Conservation (phyloP, 2,113 vertebrate species). For the Hydrolagus affinis region DNA sequence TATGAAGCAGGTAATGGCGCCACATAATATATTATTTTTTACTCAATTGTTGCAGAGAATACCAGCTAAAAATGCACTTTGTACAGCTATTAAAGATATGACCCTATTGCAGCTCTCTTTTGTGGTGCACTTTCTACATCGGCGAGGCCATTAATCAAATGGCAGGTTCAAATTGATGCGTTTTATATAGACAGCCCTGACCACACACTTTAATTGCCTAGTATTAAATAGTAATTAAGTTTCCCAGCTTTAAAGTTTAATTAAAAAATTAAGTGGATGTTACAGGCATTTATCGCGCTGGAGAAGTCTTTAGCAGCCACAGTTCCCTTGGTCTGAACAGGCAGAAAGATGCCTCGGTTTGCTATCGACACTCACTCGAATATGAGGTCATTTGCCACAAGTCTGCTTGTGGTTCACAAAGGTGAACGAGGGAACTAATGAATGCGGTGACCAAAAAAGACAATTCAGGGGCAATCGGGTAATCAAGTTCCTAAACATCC, state of each 20-base stretch:
- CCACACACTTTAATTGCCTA: slow-evolving; percentile 56
- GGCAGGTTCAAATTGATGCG: slow-evolving; percentile 47
- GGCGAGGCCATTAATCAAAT: slow-evolving; percentile 58
- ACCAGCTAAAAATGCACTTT: slow-evolving; percentile 47
- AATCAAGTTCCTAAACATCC: slow-evolving; percentile 83
- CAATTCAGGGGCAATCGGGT: slow-evolving; percentile 88
- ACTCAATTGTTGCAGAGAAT: slow-evolving; percentile 47
- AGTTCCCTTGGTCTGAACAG: slow-evolving; percentile 16
- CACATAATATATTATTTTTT: slow-evolving; percentile 49
- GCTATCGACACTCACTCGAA: slow-evolving; percentile 80
- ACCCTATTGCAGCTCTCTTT: slow-evolving; percentile 45
- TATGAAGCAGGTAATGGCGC: slow-evolving; percentile 25
- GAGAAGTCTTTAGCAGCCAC: slow-evolving; percentile 31
- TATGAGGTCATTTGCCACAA: slow-evolving; percentile 82
- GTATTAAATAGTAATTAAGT: slow-evolving; percentile 69
- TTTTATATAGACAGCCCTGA: slow-evolving; percentile 50
- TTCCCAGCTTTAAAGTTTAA: slow-evolving; percentile 63
- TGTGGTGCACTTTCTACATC: slow-evolving; percentile 48
- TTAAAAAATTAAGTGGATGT: slow-evolving; percentile 62
- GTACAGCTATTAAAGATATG: slow-evolving; percentile 52
- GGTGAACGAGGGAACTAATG: slow-evolving; percentile 93
- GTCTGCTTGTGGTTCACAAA: slow-evolving; percentile 82
- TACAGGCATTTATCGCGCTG: slow-evolving; percentile 56
- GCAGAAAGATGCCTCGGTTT: slow-evolving; percentile 66
- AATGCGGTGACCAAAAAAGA: slow-evolving; percentile 94